Percentiles rank a stretch among this genome's conserved stretches.
Evolutionary conservation across 2,113 vertebrate species (phyloP).

Genomic region (Herpailurus yagouaroundi): DNA sequence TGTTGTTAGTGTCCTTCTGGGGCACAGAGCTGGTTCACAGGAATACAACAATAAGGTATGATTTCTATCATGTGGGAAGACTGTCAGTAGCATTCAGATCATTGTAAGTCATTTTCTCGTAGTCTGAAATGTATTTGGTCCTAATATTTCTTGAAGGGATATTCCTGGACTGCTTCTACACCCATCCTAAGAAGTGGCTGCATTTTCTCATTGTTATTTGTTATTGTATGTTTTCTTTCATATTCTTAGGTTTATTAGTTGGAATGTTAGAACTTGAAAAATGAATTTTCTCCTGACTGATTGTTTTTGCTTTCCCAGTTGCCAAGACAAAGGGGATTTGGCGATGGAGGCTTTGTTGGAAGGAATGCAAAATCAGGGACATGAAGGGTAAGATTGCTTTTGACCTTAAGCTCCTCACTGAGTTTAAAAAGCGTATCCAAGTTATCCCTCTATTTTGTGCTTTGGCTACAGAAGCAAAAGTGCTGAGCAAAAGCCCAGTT

Average conservation of each 20-base stretch:
- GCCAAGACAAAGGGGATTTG: conserved; percentile 62
- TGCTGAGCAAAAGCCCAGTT: not conserved
- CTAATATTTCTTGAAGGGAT: not conserved
- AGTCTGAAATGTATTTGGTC: not conserved
- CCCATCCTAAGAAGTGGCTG: not conserved
- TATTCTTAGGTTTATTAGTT: conserved; percentile 56
- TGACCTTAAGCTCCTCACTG: not conserved
- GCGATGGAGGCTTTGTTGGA: conserved; percentile 88
- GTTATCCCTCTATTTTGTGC: not conserved
- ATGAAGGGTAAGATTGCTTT: conserved; percentile 80
- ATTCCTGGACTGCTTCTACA: not conserved
- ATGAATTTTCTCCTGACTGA: not conserved
- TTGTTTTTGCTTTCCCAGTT: conserved; percentile 45
- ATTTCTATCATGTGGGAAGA: not conserved
- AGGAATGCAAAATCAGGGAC: conserved; percentile 82
- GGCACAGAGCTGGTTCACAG: no score
- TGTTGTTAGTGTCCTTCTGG: not conserved
- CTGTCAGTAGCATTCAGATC: not conserved
- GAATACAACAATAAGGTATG: not conserved
- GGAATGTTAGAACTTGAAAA: conserved; percentile 45
- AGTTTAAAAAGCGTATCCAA: not conserved
- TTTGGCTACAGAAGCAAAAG: not conserved
- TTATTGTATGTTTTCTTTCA: conserved; percentile 31
- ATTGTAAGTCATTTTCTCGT: not conserved
- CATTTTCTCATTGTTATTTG: not conserved